Conservation (phyloP, 1,140 invertebrate species). For the Berghia stephanieae region DNA sequence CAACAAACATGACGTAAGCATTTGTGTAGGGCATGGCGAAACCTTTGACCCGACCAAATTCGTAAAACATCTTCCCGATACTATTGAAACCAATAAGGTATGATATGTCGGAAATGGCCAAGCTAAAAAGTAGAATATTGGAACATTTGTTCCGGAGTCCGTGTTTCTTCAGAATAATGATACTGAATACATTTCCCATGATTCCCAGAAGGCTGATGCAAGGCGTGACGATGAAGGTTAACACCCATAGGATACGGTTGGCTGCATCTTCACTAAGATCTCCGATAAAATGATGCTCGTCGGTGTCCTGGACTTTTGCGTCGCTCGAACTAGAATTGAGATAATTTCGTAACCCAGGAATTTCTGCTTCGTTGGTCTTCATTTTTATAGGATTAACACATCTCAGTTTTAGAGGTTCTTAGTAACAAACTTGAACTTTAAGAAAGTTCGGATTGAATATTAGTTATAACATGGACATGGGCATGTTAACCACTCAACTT, state of each 20-base stretch:
- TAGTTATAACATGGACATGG: too few relatives aligned
- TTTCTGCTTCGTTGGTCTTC: too few relatives aligned
- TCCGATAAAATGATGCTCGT: too few relatives aligned
- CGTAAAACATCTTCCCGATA: constrained; percentile 5
- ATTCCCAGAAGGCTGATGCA: constrained; percentile 1
- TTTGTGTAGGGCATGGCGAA: background rate
- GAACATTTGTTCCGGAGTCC: constrained; percentile 23
- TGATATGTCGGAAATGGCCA: constrained; percentile 23
- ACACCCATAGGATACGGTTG: background rate
- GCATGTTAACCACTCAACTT: too few relatives aligned
- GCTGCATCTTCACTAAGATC: too few relatives aligned
- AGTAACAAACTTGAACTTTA: too few relatives aligned
- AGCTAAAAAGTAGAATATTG: constrained; percentile 20
- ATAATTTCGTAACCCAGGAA: too few relatives aligned
- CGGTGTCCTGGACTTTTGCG: too few relatives aligned
- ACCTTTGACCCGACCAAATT: background rate
- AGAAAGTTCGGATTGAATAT: too few relatives aligned
- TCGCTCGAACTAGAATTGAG: too few relatives aligned
- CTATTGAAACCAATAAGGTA: constrained; percentile 18
- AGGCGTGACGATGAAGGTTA: constrained; percentile 14
- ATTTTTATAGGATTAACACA: too few relatives aligned
- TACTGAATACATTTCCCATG: constrained; percentile 1
- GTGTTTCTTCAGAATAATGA: background rate
- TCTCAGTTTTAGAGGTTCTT: too few relatives aligned
- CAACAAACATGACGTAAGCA: background rate